A percentile compares a stretch with the other conserved stretches of the same genome.
phyloP scores from a whole-genome alignment of 2,888 invertebrate species.

The Ferdinandea cuprea region DNA sequence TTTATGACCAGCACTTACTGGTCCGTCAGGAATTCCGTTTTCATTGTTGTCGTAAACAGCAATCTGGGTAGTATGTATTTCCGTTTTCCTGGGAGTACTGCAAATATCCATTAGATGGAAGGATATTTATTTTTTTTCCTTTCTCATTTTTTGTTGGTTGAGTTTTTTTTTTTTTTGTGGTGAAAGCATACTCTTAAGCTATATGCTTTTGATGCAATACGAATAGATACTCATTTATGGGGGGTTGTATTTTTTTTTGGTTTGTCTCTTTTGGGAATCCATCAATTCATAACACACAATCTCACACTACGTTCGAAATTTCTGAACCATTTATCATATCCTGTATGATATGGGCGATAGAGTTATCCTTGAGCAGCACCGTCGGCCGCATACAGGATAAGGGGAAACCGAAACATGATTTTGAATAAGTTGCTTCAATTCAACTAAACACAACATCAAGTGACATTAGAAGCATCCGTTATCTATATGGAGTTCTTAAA shows the following conservation, averaged over 20 bases:
- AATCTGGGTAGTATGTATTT: conserved; percentile 5
- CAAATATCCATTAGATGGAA: conserved; percentile 44
- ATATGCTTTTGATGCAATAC: neutral
- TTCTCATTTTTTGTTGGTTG: neutral
- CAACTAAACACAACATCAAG: conserved; percentile 48
- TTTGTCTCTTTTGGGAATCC: conserved; percentile 6
- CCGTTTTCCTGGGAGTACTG: conserved; percentile 3
- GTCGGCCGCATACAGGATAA: too few relatives aligned
- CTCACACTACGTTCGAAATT: neutral
- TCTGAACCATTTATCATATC: conserved; percentile 18
- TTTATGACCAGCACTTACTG: conserved; percentile 8
- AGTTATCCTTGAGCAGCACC: conserved; percentile 57
- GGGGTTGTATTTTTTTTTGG: too few relatives aligned
- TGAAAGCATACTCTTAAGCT: conserved; percentile 28
- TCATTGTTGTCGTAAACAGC: conserved; percentile 14
- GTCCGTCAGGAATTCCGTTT: conserved; percentile 16
- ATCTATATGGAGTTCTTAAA: conserved; percentile 20
- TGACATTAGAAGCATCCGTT: conserved; percentile 54
- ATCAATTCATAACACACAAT: conserved; percentile 24
- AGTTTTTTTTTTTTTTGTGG: neutral
- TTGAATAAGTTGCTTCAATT: conserved; percentile 48
- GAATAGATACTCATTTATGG: conserved; percentile 41
- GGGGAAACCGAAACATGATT: conserved; percentile 39
- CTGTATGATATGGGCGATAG: neutral
- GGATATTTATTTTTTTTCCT: conserved; percentile 24